phyloP scores from a whole-genome alignment of 2,113 vertebrate species.

The Tenrec ecaudatus region DNA sequence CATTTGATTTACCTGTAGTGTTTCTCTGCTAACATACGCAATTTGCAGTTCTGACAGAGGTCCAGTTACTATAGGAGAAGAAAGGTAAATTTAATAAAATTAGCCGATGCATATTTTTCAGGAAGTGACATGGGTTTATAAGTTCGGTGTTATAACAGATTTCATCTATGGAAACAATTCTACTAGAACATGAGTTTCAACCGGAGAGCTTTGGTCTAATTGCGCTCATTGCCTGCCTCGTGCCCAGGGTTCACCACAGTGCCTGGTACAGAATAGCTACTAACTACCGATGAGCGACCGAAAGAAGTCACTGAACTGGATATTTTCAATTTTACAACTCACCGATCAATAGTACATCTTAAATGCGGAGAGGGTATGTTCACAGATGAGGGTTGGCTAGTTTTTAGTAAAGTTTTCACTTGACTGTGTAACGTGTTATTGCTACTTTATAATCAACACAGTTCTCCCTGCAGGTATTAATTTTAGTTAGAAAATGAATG shows the following conservation, averaged over 20 bases:
- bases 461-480: too few species aligned
- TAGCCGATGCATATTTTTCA: conserved; percentile 22
- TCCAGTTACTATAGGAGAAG: conserved; percentile 93
- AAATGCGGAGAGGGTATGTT: too few species aligned
- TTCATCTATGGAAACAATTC: conserved; percentile 14
- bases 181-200: not conserved
- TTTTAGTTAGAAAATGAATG: too few species aligned
- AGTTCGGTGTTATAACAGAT: conserved; percentile 17
- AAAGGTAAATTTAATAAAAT: not conserved
- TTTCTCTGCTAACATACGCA: conserved; percentile 98
- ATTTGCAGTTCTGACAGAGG: conserved; percentile 98
- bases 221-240: not conserved
- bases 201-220: not conserved
- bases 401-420: conserved; percentile 13
- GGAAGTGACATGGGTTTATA: conserved; percentile 33
- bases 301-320: not conserved
- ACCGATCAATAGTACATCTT: conserved; percentile 1
- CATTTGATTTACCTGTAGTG: conserved; percentile 92
- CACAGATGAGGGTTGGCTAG: not conserved
- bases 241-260: not conserved
- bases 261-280: not conserved
- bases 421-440: too few species aligned
- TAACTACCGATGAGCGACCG: not conserved
- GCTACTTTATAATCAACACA: too few species aligned
- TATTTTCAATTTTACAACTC: conserved; percentile 25